Percentiles rank a stretch among this genome's conserved stretches.
These are phyloP conservation scores for Ochropleura leucogaster DNA, from an alignment of 2,888 invertebrate genomes.

Conservation along the genomic window DNA sequence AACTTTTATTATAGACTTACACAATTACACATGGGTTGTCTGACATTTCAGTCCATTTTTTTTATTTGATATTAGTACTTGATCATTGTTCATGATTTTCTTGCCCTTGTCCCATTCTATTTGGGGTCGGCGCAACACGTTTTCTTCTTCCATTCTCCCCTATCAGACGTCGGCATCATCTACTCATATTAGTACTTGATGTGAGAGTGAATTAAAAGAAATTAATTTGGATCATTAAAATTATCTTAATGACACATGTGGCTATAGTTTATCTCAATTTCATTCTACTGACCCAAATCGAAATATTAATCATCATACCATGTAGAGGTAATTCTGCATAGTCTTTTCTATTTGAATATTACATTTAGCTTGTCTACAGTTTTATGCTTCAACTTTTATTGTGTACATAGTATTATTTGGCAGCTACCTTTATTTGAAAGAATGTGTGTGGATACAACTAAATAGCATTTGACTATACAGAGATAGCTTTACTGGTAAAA, in stretches of 20 bases:
- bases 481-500: constrained; percentile 46
- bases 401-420: constrained; percentile 56
- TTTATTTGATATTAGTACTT: background rate
- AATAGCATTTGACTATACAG: constrained; percentile 43
- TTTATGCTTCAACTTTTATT: constrained; percentile 32
- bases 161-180: no score
- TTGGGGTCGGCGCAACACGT: no score
- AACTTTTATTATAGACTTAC: background rate
- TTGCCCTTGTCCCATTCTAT: no score
- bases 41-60: background rate
- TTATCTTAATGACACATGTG: background rate
- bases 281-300: constrained; percentile 43
- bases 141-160: no score
- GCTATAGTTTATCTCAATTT: background rate
- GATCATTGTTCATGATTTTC: no score
- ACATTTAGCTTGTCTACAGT: constrained; percentile 31
- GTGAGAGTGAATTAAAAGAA: background rate
- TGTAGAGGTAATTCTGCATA: constrained; percentile 50
- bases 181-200: background rate
- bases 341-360: constrained; percentile 23
- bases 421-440: constrained; percentile 47
- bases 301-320: constrained; percentile 47
- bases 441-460: constrained; percentile 6
- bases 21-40: background rate
- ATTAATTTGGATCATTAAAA: background rate